Evolutionary conservation across 2,888 invertebrate genomes (phyloP), one percentile per base, ranked within the genome.

Genomic region (Chymomyza fuscimana): DNA sequence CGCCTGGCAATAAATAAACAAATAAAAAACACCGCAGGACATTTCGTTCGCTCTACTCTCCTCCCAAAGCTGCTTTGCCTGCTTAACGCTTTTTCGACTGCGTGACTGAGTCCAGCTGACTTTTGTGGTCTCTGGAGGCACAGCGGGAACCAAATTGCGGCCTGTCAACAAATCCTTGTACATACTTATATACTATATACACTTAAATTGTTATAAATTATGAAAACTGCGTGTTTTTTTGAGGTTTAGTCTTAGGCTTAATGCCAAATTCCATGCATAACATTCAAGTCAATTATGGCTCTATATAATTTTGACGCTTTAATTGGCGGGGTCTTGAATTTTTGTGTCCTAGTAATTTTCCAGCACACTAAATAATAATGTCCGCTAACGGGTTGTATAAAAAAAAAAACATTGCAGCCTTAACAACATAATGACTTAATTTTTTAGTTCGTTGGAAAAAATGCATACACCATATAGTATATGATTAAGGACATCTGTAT

Each of bases 111-210:
- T 7, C 25, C 46, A 40, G 40, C n/a, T 40, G 65, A 32, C 65
- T 51, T 51, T 54, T 54, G 54, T 19, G 54, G 22, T 54, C 50
- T 51, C 69, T 72, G 69, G 78, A 69, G 82, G 76, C 54, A 63
- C 86, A 82, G 80, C 80, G 60, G 69, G 74, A 51, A 67, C 40
- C 69, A 73, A 72, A 83, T 80, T 76, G 73, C 69, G 67, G 77
- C 79, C 86, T 85, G 86, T 87, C 87, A 86, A 85, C 85, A 87
- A 85, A 85, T 87, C 62, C 74, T 65, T 56, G 56, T 76, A 87
- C 74, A 79, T 74, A 80, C 80, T 80, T 69, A 54, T 59, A 46
- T 54, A n/a, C 54, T 9, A n/a, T 70, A 73, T 59, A 70, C 56
- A 69, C 65, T 73, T 73, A 69, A 60, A 65, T 63, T 19, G 40